These are phyloP conservation scores for Rhodophaea formosa DNA, from an alignment of 2,888 invertebrate genomes.

Conservation along the genomic window DNA sequence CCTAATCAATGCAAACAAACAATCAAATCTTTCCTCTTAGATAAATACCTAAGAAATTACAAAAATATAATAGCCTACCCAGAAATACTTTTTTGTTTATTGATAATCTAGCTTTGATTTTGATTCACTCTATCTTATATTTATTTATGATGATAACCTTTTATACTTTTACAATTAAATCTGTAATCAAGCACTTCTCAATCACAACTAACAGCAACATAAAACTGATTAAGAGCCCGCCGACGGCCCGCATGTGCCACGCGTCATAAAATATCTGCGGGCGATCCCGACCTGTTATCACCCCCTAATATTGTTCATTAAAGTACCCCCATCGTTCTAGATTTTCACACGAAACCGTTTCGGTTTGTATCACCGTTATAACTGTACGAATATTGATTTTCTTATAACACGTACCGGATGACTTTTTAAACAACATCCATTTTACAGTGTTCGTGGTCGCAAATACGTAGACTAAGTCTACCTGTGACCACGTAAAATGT, in stretches of 20 bases:
- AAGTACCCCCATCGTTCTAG: conserved; percentile 66
- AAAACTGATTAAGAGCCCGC: background rate
- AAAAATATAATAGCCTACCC: no score
- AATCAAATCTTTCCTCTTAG: no score
- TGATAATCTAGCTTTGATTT: no score
- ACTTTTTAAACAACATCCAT: no score
- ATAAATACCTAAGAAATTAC: no score
- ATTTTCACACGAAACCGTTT: conserved; percentile 59
- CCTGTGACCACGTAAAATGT: no score
- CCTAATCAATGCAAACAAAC: no score
- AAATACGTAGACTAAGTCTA: no score
- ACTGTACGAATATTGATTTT: background rate
- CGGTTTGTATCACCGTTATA: conserved; percentile 29
- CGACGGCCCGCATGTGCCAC: conserved; percentile 51
- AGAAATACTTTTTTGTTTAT: no score
- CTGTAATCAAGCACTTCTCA: background rate
- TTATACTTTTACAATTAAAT: background rate
- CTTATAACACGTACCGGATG: no score
- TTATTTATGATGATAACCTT: background rate
- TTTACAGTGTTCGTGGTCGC: no score
- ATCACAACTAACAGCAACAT: background rate
- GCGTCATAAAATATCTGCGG: conserved; percentile 38
- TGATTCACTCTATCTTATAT: background rate
- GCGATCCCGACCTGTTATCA: conserved; percentile 47
- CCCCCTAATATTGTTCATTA: conserved; percentile 48